phyloP scores from a whole-genome alignment of 2,888 invertebrate genomes.

The Linnaemya vulpina region DNA sequence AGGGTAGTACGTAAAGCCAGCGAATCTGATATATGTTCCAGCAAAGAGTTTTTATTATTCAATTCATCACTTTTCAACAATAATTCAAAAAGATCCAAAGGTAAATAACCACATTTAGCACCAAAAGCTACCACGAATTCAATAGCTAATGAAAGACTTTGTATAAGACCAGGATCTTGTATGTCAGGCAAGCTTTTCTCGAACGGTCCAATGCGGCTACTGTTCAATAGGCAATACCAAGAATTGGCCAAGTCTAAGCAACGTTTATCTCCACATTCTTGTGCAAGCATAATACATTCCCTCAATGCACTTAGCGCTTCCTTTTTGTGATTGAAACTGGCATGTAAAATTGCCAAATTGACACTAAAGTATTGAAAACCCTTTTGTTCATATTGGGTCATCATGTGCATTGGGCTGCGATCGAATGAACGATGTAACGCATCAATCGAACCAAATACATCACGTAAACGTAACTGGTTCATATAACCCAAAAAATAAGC shows the following conservation, averaged over 20 bases:
- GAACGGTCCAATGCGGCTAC: slow-evolving; percentile 85
- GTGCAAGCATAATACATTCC: slow-evolving; percentile 93
- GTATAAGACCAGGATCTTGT: slow-evolving; percentile 87
- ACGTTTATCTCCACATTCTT: slow-evolving; percentile 93
- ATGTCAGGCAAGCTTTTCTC: slow-evolving; percentile 88
- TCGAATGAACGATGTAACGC: slow-evolving; percentile 86
- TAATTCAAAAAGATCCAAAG: slow-evolving; percentile 85
- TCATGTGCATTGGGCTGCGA: slow-evolving; percentile 88
- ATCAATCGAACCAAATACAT: slow-evolving; percentile 86
- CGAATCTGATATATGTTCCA: slow-evolving; percentile 91
- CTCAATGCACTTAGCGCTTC: slow-evolving; percentile 92
- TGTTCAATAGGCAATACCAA: slow-evolving; percentile 88
- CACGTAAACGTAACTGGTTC: slow-evolving; percentile 93
- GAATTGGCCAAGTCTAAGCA: slow-evolving; percentile 93
- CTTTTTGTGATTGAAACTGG: slow-evolving; percentile 89
- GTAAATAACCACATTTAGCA: slow-evolving; percentile 84
- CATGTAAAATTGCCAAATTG: slow-evolving; percentile 94
- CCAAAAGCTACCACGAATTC: slow-evolving; percentile 91
- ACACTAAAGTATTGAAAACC: slow-evolving; percentile 94
- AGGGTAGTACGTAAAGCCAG: slow-evolving; percentile 92
- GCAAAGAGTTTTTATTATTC: slow-evolving; percentile 92
- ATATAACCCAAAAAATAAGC: slow-evolving; percentile 93
- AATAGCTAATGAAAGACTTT: slow-evolving; percentile 89
- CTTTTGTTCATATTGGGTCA: slow-evolving; percentile 89
- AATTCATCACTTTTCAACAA: slow-evolving; percentile 92